These are phyloP conservation scores for Cephus spinipes DNA, from an alignment of 2,888 invertebrate genomes.

Conservation along the genomic window DNA sequence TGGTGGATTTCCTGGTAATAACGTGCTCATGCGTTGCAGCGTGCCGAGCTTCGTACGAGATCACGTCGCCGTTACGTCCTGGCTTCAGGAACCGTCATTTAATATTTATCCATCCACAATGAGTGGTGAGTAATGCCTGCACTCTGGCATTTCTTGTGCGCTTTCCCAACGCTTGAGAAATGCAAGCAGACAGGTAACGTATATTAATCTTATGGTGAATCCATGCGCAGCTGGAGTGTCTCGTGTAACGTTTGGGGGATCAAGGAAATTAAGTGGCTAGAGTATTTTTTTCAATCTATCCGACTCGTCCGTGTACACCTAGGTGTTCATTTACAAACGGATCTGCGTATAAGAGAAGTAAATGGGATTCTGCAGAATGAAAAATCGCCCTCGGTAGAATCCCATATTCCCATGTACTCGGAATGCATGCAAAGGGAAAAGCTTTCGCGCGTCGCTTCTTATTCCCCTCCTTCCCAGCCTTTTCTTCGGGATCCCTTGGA, in stretches of 20 bases:
- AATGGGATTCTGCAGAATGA: neutral
- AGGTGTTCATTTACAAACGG: neutral
- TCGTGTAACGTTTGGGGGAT: neutral
- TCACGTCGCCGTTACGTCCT: slow-evolving; percentile 71
- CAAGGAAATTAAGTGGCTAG: neutral
- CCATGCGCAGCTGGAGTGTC: neutral
- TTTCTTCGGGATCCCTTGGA: neutral
- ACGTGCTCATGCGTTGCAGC: slow-evolving; percentile 71
- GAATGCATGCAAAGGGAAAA: neutral
- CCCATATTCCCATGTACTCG: neutral
- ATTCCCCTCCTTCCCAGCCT: neutral
- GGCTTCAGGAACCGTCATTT: slow-evolving; percentile 71
- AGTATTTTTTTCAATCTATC: neutral
- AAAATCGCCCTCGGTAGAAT: neutral
- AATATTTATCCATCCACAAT: slow-evolving; percentile 71
- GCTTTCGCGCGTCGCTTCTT: neutral
- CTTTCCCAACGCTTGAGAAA: neutral
- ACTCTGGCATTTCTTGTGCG: neutral
- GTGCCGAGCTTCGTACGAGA: slow-evolving; percentile 71
- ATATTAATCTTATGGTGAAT: neutral
- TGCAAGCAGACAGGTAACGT: neutral
- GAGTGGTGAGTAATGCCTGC: slow-evolving; percentile 65
- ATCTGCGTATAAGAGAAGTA: neutral
- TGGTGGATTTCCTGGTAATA: slow-evolving; percentile 70
- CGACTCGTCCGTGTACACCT: neutral